Percentiles rank a stretch among this genome's conserved stretches.
These are phyloP conservation scores for Xyrichtys novacula DNA, from an alignment of 2,797 vertebrate genomes.

Conservation along the genomic window DNA sequence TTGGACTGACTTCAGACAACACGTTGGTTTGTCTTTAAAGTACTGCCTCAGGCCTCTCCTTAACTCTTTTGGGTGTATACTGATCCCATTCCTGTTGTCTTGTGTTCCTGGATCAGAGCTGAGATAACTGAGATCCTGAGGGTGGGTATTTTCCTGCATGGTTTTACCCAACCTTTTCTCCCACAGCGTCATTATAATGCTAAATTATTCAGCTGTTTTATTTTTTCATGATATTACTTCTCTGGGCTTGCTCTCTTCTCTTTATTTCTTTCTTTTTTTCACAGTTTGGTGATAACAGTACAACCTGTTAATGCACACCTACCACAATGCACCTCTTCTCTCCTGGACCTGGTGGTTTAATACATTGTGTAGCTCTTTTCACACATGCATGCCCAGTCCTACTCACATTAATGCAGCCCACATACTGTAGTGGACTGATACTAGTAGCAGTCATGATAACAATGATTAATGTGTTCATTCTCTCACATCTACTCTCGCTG, in stretches of 20 bases:
- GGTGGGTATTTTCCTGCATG: conserved; percentile 41
- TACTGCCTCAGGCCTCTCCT: conserved; percentile 54
- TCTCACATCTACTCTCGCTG: conserved; percentile 69
- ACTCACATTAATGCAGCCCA: conserved; percentile 72
- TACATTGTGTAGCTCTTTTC: conserved; percentile 34
- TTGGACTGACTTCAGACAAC: conserved; percentile 69
- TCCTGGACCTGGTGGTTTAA: conserved; percentile 46
- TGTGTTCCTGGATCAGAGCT: conserved; percentile 43
- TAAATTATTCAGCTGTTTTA: conserved; percentile 76
- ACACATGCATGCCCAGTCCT: conserved; percentile 45
- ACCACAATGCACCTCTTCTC: conserved; percentile 36
- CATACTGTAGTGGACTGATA: conserved; percentile 72
- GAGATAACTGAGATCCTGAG: conserved; percentile 49
- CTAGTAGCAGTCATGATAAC: conserved; percentile 70
- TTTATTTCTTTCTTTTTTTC: conserved; percentile 15
- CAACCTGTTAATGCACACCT: conserved; percentile 45
- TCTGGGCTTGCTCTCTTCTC: conserved; percentile 22
- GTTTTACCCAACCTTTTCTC: conserved; percentile 44
- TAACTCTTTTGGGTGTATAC: conserved; percentile 61
- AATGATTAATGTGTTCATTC: conserved; percentile 81
- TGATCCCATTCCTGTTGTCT: conserved; percentile 63
- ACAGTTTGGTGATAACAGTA: conserved; percentile 39
- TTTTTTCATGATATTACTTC: conserved; percentile 64
- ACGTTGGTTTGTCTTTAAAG: conserved; percentile 64
- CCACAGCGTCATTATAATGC: conserved; percentile 61